These are phyloP conservation scores for Melierax canorus DNA, from an alignment of 2,113 vertebrate species.

Conservation along the genomic window DNA sequence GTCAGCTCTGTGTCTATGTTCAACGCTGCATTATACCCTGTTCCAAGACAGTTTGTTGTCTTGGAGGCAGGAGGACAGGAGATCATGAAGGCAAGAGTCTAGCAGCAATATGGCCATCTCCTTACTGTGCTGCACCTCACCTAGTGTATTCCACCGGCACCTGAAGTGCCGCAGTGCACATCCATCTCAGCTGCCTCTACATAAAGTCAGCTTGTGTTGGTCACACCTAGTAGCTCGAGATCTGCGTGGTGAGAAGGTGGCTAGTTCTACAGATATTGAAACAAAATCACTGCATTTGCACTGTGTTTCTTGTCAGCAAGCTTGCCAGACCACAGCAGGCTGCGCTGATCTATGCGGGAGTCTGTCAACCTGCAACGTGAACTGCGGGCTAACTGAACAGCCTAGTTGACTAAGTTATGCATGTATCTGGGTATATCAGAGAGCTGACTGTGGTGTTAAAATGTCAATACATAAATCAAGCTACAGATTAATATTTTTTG, in stretches of 20 bases:
- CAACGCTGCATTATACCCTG: fast-evolving
- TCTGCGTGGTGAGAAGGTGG: not conserved
- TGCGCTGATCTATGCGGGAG: not conserved
- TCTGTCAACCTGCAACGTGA: not conserved
- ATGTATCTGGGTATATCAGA: not conserved
- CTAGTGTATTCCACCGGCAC: not conserved
- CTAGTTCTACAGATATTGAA: not conserved
- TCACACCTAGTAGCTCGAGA: not conserved
- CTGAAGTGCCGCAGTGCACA: not conserved
- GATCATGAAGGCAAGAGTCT: not conserved
- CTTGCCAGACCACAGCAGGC: not conserved
- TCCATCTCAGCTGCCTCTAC: fast-evolving
- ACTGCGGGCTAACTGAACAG: not conserved
- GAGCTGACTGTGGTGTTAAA: not conserved
- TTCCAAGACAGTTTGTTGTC: not conserved
- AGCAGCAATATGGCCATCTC: not conserved
- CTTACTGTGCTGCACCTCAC: not conserved
- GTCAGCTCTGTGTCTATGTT: not conserved
- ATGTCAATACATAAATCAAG: not conserved
- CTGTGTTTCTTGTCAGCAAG: not conserved
- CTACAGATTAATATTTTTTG: not conserved
- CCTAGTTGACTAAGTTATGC: not conserved
- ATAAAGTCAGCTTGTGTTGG: not conserved
- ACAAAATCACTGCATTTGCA: not conserved
- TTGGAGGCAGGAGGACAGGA: not conserved